Evolutionary conservation across 2,113 vertebrate species (phyloP).

Genomic region (Vimba vimba): DNA sequence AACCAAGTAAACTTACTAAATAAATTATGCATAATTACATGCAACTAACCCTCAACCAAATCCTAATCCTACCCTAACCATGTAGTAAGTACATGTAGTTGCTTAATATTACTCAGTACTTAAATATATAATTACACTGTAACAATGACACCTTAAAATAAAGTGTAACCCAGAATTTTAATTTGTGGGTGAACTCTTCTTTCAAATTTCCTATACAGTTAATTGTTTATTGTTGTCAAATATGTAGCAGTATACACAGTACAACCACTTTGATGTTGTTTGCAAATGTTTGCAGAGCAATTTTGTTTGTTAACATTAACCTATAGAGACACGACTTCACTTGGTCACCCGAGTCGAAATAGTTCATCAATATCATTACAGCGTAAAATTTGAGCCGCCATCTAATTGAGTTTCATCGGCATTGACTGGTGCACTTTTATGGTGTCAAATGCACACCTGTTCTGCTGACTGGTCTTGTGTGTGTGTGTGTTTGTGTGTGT

Average conservation of each 20-base stretch:
- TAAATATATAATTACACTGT: too few relatives aligned
- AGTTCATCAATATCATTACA: constrained; percentile 50
- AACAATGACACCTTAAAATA: too few relatives aligned
- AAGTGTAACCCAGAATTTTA: background rate
- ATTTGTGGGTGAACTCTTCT: background rate
- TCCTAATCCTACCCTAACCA: too few relatives aligned
- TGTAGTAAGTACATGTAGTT: too few relatives aligned
- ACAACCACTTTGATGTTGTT: background rate
- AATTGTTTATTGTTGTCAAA: constrained; percentile 1
- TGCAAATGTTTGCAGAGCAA: constrained; percentile 41
- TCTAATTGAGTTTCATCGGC: constrained; percentile 56
- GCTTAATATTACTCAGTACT: too few relatives aligned
- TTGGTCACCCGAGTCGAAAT: constrained; percentile 24
- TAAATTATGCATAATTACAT: too few relatives aligned
- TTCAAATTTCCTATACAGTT: background rate
- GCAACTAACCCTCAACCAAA: too few relatives aligned
- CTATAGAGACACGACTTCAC: constrained; percentile 38
- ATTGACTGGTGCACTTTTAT: constrained; percentile 50
- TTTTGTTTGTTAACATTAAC: constrained; percentile 51
- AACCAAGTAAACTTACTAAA: too few relatives aligned
- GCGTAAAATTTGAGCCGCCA: constrained; percentile 42
- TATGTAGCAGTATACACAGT: background rate
- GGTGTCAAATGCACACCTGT: constrained; percentile 58
- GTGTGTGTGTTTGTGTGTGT: constrained; percentile 27
- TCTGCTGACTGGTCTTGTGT: constrained; percentile 56